Conservation (phyloP, 2,797 vertebrate genomes). For the Rhinella marina region DNA sequence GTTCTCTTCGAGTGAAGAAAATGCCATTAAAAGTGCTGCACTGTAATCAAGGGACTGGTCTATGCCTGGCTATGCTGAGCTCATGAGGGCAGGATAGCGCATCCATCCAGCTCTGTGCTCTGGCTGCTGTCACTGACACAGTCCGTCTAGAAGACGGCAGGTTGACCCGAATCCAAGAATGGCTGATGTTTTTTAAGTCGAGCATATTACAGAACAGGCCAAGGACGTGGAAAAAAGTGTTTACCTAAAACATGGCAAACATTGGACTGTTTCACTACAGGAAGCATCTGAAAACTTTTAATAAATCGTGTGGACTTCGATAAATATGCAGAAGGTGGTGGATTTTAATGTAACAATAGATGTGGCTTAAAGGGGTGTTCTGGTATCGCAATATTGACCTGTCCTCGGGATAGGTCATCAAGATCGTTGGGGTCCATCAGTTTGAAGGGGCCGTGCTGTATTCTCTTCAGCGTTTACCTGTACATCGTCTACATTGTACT, state of each 20-base stretch:
- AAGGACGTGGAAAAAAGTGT: constrained; percentile 28
- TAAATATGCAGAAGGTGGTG: neutral
- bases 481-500: too few relatives aligned
- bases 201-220: constrained; percentile 26
- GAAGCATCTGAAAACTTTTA: neutral
- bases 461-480: too few relatives aligned
- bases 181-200: constrained; percentile 31
- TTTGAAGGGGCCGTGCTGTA: too few relatives aligned
- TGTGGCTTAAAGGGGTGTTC: neutral
- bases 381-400: too few relatives aligned
- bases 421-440: too few relatives aligned
- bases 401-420: too few relatives aligned
- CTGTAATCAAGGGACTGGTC: constrained; percentile 17
- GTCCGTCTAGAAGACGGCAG: constrained; percentile 19
- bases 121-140: constrained; percentile 43
- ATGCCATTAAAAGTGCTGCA: neutral
- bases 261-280: neutral
- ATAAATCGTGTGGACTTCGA: neutral
- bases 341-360: neutral
- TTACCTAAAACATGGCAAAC: constrained; percentile 42
- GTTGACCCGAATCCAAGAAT: constrained; percentile 33
- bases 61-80: constrained; percentile 32
- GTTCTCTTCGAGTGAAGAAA: neutral
- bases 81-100: constrained; percentile 31
- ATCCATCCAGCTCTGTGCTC: constrained; percentile 30